A percentile compares a stretch with the other conserved stretches of the same genome.
Evolutionary conservation across 2,888 invertebrate species (phyloP).

Genomic region (Acanthosepion pharaonis): DNA sequence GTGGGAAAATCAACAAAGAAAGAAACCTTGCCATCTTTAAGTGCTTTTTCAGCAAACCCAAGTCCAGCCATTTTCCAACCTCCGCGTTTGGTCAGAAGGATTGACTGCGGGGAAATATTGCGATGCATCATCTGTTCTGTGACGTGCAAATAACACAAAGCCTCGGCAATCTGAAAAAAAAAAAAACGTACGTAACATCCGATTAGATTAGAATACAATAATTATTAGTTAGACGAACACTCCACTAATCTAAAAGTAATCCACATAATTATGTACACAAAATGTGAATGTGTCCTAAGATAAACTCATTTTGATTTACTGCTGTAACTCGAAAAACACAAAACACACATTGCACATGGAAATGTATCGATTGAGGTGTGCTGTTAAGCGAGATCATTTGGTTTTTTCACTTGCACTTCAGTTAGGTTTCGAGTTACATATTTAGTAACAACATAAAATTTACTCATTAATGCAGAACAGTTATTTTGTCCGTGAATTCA

Average conservation of each 20-base stretch:
- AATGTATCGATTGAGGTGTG: too few relatives aligned
- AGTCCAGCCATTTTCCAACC: conserved; percentile 97
- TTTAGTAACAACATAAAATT: too few relatives aligned
- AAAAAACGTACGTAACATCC: background rate
- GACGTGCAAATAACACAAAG: conserved; percentile 92
- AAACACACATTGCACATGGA: too few relatives aligned
- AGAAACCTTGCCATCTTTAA: conserved; percentile 71
- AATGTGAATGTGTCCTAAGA: background rate
- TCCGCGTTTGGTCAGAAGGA: conserved; percentile 91
- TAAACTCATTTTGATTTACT: too few relatives aligned
- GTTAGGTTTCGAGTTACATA: too few relatives aligned
- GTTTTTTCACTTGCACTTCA: too few relatives aligned
- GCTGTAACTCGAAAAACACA: background rate
- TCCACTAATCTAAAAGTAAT: background rate
- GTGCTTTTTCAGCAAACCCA: conserved; percentile 88
- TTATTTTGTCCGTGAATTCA: too few relatives aligned
- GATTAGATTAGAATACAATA: background rate
- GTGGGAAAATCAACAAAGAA: conserved; percentile 42
- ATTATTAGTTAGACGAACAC: background rate
- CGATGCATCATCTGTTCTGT: conserved; percentile 90
- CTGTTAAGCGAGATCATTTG: too few relatives aligned
- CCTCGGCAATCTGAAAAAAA: conserved; percentile 87
- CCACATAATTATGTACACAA: background rate
- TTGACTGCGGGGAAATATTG: conserved; percentile 93
- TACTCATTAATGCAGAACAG: too few relatives aligned